Percentiles rank a stretch among this genome's conserved stretches.
Conservation (phyloP, 2,888 invertebrate species). For the Archaeoteleia sp. region DNA sequence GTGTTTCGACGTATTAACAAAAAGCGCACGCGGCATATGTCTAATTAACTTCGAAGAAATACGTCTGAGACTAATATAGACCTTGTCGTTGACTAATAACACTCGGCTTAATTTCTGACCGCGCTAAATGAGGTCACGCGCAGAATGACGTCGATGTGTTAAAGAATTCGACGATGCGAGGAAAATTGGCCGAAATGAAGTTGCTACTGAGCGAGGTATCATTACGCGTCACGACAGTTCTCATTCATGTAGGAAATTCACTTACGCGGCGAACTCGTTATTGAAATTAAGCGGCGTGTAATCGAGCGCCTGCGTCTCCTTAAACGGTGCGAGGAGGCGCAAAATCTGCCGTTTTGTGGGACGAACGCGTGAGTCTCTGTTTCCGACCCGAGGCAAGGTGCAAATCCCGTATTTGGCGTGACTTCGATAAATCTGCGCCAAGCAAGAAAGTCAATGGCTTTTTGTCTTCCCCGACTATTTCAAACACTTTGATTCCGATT, state of each 20-base stretch:
- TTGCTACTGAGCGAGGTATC: constrained; percentile 16
- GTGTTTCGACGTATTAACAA: constrained; percentile 4
- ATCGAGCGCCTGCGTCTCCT: constrained; percentile 61
- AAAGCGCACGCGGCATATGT: constrained; percentile 8
- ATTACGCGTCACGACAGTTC: constrained; percentile 18
- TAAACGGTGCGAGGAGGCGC: constrained; percentile 64
- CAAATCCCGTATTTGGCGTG: constrained; percentile 66
- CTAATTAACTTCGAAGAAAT: constrained; percentile 45
- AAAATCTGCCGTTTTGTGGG: constrained; percentile 63
- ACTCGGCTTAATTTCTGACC: constrained; percentile 22
- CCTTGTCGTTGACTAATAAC: constrained; percentile 38
- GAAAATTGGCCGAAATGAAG: constrained; percentile 48
- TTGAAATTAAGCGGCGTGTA: constrained; percentile 68
- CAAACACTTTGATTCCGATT: constrained; percentile 12
- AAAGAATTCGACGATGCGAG: constrained; percentile 25
- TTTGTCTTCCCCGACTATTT: constrained; percentile 19
- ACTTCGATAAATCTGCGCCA: constrained; percentile 64
- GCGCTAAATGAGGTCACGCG: constrained; percentile 29
- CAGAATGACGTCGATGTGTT: constrained; percentile 10
- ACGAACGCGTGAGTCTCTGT: constrained; percentile 55
- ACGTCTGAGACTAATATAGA: constrained; percentile 46
- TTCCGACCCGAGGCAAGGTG: constrained; percentile 58
- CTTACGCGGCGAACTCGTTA: constrained; percentile 60
- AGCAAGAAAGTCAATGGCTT: constrained; percentile 28
- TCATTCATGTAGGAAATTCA: constrained; percentile 50